Evolutionary conservation across 2,797 vertebrate genomes (phyloP).

Genomic region (Poecilia picta): DNA sequence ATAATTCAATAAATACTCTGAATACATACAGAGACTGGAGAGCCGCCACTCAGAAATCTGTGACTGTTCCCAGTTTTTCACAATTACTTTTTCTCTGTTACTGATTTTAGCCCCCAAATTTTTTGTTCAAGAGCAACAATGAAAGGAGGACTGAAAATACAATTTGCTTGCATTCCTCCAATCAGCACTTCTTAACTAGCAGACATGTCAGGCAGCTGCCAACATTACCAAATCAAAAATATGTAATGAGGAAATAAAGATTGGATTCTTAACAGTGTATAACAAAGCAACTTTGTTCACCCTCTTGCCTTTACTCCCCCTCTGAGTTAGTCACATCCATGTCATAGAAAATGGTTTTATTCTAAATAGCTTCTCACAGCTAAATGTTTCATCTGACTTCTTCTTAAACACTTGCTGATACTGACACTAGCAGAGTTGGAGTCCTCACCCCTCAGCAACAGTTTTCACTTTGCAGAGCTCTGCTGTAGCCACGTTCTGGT

Average conservation of each 20-base stretch:
- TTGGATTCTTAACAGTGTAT: not conserved
- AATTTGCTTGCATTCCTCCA: not conserved
- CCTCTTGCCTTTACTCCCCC: not conserved
- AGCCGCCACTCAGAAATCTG: not conserved
- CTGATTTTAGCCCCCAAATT: not conserved
- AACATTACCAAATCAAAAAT: not conserved
- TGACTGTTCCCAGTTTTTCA: not conserved
- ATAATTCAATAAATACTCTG: not conserved
- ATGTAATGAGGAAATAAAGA: not conserved
- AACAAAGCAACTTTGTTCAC: not conserved
- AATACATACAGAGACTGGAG: not conserved
- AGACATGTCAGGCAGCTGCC: not conserved
- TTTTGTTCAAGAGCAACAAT: not conserved
- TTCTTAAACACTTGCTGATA: not conserved
- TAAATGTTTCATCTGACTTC: not conserved
- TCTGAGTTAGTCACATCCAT: not conserved
- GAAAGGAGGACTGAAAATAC: not conserved
- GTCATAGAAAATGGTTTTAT: not conserved
- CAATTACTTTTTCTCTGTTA: not conserved
- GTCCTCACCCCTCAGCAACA: not conserved
- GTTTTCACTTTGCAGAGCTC: not conserved
- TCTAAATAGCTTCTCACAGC: not conserved
- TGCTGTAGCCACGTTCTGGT: not conserved
- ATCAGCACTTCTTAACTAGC: not conserved
- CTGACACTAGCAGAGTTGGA: not conserved